phyloP scores from a whole-genome alignment of 2,888 invertebrate species.

The Eupithecia inturbata region DNA sequence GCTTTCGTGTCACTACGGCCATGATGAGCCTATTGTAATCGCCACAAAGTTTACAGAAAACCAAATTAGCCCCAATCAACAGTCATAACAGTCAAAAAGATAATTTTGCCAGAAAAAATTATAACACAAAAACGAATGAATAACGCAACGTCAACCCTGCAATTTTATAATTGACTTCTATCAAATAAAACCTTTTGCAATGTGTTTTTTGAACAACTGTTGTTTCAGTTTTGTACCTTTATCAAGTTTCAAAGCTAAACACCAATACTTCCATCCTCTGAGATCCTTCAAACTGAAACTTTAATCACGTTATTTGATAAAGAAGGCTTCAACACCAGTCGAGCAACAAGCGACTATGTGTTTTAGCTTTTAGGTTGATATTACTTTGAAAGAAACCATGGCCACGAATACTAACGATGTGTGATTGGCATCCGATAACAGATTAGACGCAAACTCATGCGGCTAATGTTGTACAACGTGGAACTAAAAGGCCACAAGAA shows the following conservation, averaged over 20 bases:
- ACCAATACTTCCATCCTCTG: not conserved
- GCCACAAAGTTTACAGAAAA: too few relatives aligned
- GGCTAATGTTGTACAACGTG: not conserved
- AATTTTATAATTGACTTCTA: not conserved
- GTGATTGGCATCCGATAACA: conserved; percentile 7
- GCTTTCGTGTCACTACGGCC: too few relatives aligned
- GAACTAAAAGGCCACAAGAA: not conserved
- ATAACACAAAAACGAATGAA: too few relatives aligned
- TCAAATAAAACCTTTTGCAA: not conserved
- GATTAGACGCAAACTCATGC: conserved; percentile 14
- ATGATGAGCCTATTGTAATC: too few relatives aligned
- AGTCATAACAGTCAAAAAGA: too few relatives aligned
- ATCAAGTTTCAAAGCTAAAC: not conserved
- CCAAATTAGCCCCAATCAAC: too few relatives aligned
- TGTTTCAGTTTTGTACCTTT: not conserved
- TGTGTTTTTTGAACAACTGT: not conserved
- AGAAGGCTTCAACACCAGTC: not conserved
- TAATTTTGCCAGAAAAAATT: too few relatives aligned
- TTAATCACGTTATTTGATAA: conserved; percentile 26
- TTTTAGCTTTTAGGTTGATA: not conserved
- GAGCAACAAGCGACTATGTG: not conserved
- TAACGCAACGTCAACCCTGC: not conserved
- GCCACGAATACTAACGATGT: conserved; percentile 3
- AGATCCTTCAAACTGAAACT: conserved; percentile 13
- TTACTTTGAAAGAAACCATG: conserved; percentile 9